Base-by-base conservation (phyloP, 2,113 vertebrate genomes). In the Ciconia boyciana region DNA sequence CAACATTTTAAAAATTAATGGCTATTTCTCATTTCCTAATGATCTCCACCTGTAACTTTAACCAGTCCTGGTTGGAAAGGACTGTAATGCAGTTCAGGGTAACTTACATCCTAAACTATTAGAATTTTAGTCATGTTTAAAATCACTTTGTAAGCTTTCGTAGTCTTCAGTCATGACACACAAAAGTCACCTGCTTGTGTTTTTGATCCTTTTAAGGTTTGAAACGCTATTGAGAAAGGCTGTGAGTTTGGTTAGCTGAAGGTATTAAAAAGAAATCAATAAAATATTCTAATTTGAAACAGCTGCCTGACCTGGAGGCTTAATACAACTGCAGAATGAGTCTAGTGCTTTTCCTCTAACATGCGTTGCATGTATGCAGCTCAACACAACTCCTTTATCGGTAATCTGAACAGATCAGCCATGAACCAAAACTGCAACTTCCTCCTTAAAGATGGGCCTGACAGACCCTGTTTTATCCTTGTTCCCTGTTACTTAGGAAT, bases 1-100 rank as follows among this genome's bases (percentile, higher is more conserved):
- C 77, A 87, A 52, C 44, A 24, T 82, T 94, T 97, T 72, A 95
- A 97, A 94, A 93, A 96, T 94, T 87, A 94, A 93, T 94, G 88
- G 57, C 61, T 20, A 4, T 68, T 78, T 89, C 94, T 87, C 36
- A 25, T 92, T 87, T 87, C 79, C 69, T 84, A 52, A 89, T 36
- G 52, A 83, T 92, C 34, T 75, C 80, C 65, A 94, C 69, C 72
- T 64, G 55, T 69, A 85, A 68, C 34, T 66, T 61, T 34, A 77
- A 55, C 70, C 32, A 77, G 46, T 32, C 61, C 52, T 87, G 49
- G 44, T 25, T 48, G 44, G 54, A 57, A 68, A 68, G n/a, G 41
- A 48, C 10, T 21, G 15, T 19, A 66, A 70, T 21, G 39, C 25
- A 43, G 29, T 52, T 89, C 94, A 80, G 58, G 7, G 15, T 65